A percentile compares a stretch with the other conserved stretches of the same genome.
These are phyloP conservation scores for Hypsibius dujardini DNA, from an alignment of 1,140 invertebrate species.

Conservation along the genomic window DNA sequence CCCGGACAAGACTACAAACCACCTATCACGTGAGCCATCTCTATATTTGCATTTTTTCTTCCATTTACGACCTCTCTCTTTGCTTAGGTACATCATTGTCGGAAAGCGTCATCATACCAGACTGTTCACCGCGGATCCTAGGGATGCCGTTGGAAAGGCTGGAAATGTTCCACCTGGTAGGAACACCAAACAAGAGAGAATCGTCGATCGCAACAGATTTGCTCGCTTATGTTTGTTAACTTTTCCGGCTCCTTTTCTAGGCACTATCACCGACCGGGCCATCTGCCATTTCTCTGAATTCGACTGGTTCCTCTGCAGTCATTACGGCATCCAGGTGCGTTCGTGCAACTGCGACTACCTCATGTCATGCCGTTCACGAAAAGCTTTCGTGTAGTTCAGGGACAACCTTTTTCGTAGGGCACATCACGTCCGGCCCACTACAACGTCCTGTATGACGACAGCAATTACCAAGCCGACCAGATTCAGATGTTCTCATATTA, in stretches of 20 bases:
- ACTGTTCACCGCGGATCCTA: slow-evolving; percentile 40
- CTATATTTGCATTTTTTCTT: too few relatives aligned
- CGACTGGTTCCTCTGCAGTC: slow-evolving; percentile 65
- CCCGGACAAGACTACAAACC: too few relatives aligned
- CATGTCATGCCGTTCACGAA: too few relatives aligned
- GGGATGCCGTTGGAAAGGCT: slow-evolving; percentile 27
- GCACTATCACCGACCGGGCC: slow-evolving; percentile 58
- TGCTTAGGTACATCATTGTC: slow-evolving; percentile 69
- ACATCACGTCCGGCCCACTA: slow-evolving; percentile 74
- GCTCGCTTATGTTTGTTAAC: too few relatives aligned
- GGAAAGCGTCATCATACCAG: slow-evolving; percentile 77
- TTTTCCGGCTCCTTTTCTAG: slow-evolving; percentile 41
- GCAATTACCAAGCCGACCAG: slow-evolving; percentile 46
- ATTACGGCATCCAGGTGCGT: slow-evolving; percentile 28
- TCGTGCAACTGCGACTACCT: too few relatives aligned
- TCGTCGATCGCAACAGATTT: too few relatives aligned
- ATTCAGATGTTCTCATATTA: slow-evolving; percentile 52
- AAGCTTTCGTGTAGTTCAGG: neutral
- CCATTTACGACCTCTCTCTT: too few relatives aligned
- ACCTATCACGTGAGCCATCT: too few relatives aligned
- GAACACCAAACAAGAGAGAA: too few relatives aligned
- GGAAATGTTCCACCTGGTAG: slow-evolving; percentile 63
- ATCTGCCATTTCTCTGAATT: slow-evolving; percentile 63
- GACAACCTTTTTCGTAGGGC: slow-evolving; percentile 47
- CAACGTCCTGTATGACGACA: slow-evolving; percentile 63